Base-by-base conservation (phyloP, 1,140 invertebrate genomes). In the Neoseiulus cucumeris region DNA sequence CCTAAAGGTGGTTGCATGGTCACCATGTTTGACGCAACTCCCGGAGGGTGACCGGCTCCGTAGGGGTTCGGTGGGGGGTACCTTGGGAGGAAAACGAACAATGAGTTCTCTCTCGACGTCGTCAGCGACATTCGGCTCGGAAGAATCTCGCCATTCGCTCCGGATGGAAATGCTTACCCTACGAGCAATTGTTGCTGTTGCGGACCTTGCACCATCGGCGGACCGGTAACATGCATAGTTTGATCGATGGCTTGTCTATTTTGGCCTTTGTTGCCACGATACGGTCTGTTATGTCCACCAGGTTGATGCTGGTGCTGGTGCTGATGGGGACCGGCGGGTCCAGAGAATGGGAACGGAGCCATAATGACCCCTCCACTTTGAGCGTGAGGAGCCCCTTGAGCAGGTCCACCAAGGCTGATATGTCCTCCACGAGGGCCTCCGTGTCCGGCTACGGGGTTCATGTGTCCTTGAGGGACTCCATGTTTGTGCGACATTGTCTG, bases 201-300 rank as follows among this genome's bases (percentile, higher is more conserved):
- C 51, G 25, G 51, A 59, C 45, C 45, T 47, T 59, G 51, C 17
- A 59, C 51, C 25, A 59, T 17, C 17, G 51, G 51, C 22, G 51
- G 25, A 25, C 51, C 51, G 25, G 51, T 59, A 33, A 59, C 51
- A 20, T 59, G 51, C 51, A 59, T 59, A 17, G 51, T 18, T 25
- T 17, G 51, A 59, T 59, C 51, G 1, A n/a, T 33, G 12, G 51
- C 51, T 59, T 59, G 51, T 59, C 51, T 25, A 59, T 59, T 59
- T 17, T 33, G 25, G 22, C 51, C 51, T 25, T 59, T 59, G 33
- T 59, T 59, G 25, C 51, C 17, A 5, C 22, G 51, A 33, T 59
- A 33, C 14, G 51, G 14, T 25, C 51, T 12, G 33, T 33, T 33
- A 20, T 59, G 51, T 17, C 51, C 51, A 25, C 33, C 25, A 14